A percentile compares a stretch with the other conserved stretches of the same genome.
These are phyloP conservation scores for Hypselothyrea guttata DNA, from an alignment of 2,888 invertebrate genomes.

Conservation along the genomic window DNA sequence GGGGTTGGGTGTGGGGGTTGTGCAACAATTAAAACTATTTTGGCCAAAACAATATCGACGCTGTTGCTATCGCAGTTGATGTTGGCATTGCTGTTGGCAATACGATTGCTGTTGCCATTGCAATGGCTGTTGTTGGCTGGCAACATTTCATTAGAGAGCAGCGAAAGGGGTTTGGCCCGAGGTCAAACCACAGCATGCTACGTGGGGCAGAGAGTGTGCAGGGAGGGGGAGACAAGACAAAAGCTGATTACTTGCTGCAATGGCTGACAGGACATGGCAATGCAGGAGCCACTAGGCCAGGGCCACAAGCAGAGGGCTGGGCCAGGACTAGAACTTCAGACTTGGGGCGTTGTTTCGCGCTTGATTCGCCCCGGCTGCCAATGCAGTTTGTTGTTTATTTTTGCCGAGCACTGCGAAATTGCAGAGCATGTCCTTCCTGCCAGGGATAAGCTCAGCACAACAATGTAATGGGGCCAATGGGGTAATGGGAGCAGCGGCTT, in stretches of 20 bases:
- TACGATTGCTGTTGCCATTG: slow-evolving; percentile 5
- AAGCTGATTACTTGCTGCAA: slow-evolving; percentile 74
- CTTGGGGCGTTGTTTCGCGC: slow-evolving; percentile 33
- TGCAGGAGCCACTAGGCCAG: slow-evolving; percentile 11
- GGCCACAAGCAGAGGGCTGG: slow-evolving; percentile 5
- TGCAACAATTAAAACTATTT: slow-evolving; percentile 72
- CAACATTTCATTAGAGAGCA: slow-evolving; percentile 75
- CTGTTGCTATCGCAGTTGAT: slow-evolving; percentile 42
- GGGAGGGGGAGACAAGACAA: slow-evolving; percentile 46
- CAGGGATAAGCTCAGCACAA: slow-evolving; percentile 45
- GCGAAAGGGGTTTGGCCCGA: slow-evolving; percentile 45
- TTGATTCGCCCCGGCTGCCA: slow-evolving; percentile 48
- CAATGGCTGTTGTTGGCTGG: slow-evolving; percentile 42
- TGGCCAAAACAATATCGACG: slow-evolving; percentile 70
- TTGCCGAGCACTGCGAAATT: slow-evolving; percentile 60
- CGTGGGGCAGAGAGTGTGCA: slow-evolving; percentile 1
- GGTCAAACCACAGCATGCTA: slow-evolving; percentile 64
- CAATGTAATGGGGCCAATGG: slow-evolving; percentile 30
- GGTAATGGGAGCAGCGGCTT: slow-evolving; percentile 37
- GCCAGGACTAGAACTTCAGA: slow-evolving; percentile 3
- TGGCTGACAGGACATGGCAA: slow-evolving; percentile 60
- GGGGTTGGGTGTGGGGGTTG: slow-evolving; percentile 20
- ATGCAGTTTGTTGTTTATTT: slow-evolving; percentile 59
- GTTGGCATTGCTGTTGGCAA: slow-evolving; percentile 1
- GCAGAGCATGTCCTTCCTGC: slow-evolving; percentile 60